Conservation (phyloP, 2,797 vertebrate genomes). For the Setipinna tenuifilis region DNA sequence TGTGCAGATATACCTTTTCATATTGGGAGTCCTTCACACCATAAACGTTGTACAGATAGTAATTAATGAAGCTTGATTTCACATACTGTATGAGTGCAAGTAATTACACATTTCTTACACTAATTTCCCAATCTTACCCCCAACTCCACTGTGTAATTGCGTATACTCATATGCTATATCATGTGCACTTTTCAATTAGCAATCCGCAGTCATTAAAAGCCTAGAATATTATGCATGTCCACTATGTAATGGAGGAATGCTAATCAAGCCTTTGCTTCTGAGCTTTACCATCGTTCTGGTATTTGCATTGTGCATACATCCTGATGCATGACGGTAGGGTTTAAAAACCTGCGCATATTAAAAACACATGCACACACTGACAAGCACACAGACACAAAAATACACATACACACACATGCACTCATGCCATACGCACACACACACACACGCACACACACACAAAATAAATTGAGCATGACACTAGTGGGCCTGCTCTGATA, state of each 20-base stretch:
- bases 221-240: neutral
- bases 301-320: neutral
- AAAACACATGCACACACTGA: no score
- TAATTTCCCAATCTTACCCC: neutral
- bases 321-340: neutral
- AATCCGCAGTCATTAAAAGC: neutral
- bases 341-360: neutral
- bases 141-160: constrained; percentile 1
- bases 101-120: neutral
- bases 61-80: neutral
- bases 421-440: no score
- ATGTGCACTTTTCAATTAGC: constrained; percentile 4
- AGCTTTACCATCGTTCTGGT: neutral
- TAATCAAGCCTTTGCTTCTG: neutral
- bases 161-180: neutral
- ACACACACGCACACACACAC: neutral
- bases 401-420: neutral
- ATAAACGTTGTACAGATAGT: neutral
- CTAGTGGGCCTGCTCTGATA: neutral
- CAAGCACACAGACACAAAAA: neutral
- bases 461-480: constrained; percentile 17
- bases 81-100: neutral
- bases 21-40: neutral
- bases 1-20: neutral
- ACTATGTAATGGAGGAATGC: neutral